A percentile compares a stretch with the other conserved stretches of the same genome.
These are phyloP conservation scores for Sparus aurata DNA, from an alignment of 2,797 vertebrate genomes.

Conservation along the genomic window DNA sequence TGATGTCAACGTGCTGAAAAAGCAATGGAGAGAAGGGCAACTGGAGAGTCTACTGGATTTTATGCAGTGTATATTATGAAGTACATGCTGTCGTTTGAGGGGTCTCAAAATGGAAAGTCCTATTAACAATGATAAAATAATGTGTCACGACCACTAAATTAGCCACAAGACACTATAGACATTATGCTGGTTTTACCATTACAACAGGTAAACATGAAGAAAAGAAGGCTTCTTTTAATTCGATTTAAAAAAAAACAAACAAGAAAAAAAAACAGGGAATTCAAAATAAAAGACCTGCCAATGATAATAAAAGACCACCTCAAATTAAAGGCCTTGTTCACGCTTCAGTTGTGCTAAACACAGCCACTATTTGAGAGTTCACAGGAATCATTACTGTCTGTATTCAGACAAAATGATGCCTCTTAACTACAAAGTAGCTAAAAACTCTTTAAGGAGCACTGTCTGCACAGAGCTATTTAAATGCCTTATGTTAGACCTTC, in stretches of 20 bases:
- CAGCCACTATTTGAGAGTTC: neutral
- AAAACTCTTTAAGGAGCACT: constrained; percentile 11
- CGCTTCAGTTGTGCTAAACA: neutral
- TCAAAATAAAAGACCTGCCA: constrained; percentile 13
- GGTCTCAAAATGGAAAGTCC: neutral
- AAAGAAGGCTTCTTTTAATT: neutral
- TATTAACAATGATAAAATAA: neutral
- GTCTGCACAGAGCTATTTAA: constrained; percentile 27
- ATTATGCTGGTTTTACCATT: neutral
- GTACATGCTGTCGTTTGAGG: neutral
- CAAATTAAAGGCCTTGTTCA: constrained; percentile 5
- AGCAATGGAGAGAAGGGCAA: neutral
- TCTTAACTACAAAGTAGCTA: constrained; percentile 31
- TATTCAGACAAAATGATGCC: constrained; percentile 20
- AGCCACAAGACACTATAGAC: neutral
- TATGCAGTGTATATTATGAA: neutral
- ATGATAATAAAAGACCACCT: neutral
- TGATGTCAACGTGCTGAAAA: neutral
- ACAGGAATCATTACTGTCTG: neutral
- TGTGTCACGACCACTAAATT: neutral
- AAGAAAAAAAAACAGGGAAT: neutral
- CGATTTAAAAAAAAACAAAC: constrained; percentile 20
- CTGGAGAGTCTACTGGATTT: too few relatives aligned
- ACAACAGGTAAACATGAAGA: too few relatives aligned
- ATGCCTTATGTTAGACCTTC: constrained; percentile 48